A percentile compares a stretch with the other conserved stretches of the same genome.
Evolutionary conservation across 2,797 vertebrate genomes (phyloP).

Genomic region (Manis crassicaudata): DNA sequence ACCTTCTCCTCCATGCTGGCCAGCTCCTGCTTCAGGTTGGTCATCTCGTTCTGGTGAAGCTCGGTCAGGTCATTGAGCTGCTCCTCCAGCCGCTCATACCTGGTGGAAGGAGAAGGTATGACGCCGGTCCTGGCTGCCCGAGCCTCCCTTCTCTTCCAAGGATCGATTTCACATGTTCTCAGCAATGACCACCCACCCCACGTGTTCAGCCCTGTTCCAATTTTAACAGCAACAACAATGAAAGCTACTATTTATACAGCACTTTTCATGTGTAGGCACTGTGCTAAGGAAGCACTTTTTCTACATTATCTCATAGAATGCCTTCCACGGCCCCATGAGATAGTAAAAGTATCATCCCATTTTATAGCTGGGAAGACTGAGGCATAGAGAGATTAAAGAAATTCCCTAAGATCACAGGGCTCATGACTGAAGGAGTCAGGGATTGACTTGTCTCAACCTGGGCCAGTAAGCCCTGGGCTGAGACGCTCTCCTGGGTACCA

Average conservation of each 20-base stretch:
- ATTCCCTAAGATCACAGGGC: not conserved
- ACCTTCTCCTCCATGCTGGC: slow-evolving; percentile 99
- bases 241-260: not conserved
- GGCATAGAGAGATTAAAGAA: not conserved
- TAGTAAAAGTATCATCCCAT: no score
- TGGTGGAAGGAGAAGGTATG: slow-evolving; percentile 64
- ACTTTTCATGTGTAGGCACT: not conserved
- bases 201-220: not conserved
- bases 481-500: not conserved
- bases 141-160: not conserved
- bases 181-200: not conserved
- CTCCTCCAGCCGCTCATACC: slow-evolving; percentile 97
- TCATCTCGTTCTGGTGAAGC: slow-evolving; percentile 99
- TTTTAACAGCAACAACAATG: not conserved
- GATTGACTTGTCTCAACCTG: not conserved
- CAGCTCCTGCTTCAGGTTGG: slow-evolving; percentile 98
- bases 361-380: not conserved
- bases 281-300: not conserved
- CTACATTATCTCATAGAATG: not conserved
- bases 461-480: not conserved
- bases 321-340: not conserved
- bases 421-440: not conserved
- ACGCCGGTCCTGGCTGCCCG: not conserved
- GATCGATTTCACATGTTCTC: not conserved
- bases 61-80: slow-evolving; percentile 98